Base-by-base conservation (phyloP, 2,113 vertebrate species). In the Halcyon senegalensis region DNA sequence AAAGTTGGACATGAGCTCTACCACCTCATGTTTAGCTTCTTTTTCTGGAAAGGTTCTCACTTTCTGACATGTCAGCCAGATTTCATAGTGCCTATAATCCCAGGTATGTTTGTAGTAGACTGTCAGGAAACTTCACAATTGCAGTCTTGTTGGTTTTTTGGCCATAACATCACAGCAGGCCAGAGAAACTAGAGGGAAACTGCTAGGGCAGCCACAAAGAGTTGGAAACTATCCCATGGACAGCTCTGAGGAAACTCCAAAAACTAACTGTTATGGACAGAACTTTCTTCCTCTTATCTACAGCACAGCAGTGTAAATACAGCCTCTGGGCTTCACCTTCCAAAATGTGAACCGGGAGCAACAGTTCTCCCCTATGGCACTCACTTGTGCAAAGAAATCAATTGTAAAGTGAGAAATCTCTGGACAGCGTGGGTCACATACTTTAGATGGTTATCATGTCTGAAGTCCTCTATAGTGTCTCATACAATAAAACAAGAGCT, bases 51-150 rank as follows among this genome's bases (percentile, higher is more conserved):
- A 88, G 17, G 9, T 67, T 89, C 81, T 72, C 66, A 44, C 69
- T 51, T 91, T 63, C 44, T 28, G 50, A 31, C 19, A n/a, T 0
- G 0, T 11, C 67, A 83, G 3, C 5, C n/a, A 37, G 67, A 68
- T 73, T 83, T 83, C 55, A 14, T 0, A 62, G 18, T 12, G 13
- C 16, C 37, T 73, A 6, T 33, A 62, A 88, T 80, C 63, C 39
- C 43, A 28, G 15, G 17, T 28, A 13, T 13, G 56, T 87, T 75
- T 53, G 15, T 37, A 4, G 7, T 27, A 75, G 64, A 44, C 4
- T 1, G 0, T 10, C 4, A 3, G 43, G 30, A 41, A 79, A 80
- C 12, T 44, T 87, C 28, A 28, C 0, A 1, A 9, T 5, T 51
- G 33, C 7, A 51, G 30, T 31, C 44, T 48, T 48, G 9, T 5